Base-by-base conservation (phyloP, 1,140 invertebrate species). In the Hirudo medicinalis region DNA sequence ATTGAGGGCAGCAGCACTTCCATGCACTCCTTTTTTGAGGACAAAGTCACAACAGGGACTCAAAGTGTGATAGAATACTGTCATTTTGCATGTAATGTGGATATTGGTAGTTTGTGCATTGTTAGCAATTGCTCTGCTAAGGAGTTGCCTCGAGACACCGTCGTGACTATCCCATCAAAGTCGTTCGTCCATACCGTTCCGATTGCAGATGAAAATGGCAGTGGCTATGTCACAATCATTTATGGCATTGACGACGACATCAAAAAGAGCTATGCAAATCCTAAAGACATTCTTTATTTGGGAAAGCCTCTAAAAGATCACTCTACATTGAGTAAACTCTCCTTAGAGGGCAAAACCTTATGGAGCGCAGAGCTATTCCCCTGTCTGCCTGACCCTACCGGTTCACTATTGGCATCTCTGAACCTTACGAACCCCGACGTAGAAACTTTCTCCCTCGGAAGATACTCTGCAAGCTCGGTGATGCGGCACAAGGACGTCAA, bases 21-120 rank as follows among this genome's bases (percentile, higher is more conserved):
- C 0, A 79, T 82, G 76, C 78, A 82, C 71, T 77, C 71, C 27
- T 69, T 72, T 49, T 43, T 81, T 2, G 73, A 74, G 0, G 11
- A n/a, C 8, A 36, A 69, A 6, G 78, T 76, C 11, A 71, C 27
- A 17, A 72, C 80, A 25, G 67, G 74, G 8, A 4, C 63, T 1
- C 75, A 75, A 6, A 68, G 77, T 19, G 75, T 84, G 1, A 66
- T 84, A 9, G 83, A 84, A 73, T 84, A 78, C 71, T 83, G 83
- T 73, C 69, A 79, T 49, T 79, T 84, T 74, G 73, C 76, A 20
- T 54, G 77, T 20, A 75, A 77, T 22, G 54, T 83, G 2, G 63
- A 75, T 15, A 72, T 83, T 69, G 75, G 76, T 22, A 69, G 76
- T n/a, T 77, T 79, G 67, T 78, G 76, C 53, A 81, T 84, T 55